A percentile compares a stretch with the other conserved stretches of the same genome.
phyloP scores from a whole-genome alignment of 2,888 invertebrate species.

The Agriopis leucophaearia region DNA sequence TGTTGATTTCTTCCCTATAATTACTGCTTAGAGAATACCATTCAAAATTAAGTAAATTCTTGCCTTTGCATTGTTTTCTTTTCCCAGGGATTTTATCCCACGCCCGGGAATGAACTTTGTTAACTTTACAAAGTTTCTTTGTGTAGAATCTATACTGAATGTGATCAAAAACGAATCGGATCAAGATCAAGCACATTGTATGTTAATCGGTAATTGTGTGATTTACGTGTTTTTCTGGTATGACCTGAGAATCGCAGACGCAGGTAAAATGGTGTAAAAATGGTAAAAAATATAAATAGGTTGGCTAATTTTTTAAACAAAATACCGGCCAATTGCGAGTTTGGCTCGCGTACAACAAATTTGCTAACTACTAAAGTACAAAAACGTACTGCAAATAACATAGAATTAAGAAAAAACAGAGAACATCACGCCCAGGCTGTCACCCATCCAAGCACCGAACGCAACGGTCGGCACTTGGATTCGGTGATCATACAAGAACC shows the following conservation, averaged over 20 bases:
- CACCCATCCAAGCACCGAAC: too few species aligned
- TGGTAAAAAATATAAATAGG: background rate
- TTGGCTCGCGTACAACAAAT: too few species aligned
- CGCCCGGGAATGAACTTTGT: constrained; percentile 37
- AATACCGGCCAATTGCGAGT: background rate
- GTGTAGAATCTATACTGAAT: constrained; percentile 1
- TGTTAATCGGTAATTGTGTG: constrained; percentile 25
- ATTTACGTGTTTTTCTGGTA: constrained; percentile 25
- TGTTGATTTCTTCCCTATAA: constrained; percentile 29
- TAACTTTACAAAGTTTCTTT: constrained; percentile 18
- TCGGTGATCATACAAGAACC: too few species aligned
- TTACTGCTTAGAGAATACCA: constrained; percentile 24
- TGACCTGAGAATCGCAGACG: constrained; percentile 2
- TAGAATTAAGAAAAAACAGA: too few species aligned
- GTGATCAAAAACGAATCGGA: constrained; percentile 24
- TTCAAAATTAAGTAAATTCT: constrained; percentile 32
- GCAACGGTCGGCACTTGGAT: too few species aligned
- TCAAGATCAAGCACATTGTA: constrained; percentile 35
- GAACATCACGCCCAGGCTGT: too few species aligned
- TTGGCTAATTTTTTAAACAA: background rate
- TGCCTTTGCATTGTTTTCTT: constrained; percentile 30
- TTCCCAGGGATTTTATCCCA: constrained; percentile 43
- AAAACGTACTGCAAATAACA: too few species aligned
- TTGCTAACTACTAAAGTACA: too few species aligned
- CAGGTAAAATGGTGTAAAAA: background rate